Base-by-base conservation (phyloP, 1,140 invertebrate species). In the Bombus confusus region DNA sequence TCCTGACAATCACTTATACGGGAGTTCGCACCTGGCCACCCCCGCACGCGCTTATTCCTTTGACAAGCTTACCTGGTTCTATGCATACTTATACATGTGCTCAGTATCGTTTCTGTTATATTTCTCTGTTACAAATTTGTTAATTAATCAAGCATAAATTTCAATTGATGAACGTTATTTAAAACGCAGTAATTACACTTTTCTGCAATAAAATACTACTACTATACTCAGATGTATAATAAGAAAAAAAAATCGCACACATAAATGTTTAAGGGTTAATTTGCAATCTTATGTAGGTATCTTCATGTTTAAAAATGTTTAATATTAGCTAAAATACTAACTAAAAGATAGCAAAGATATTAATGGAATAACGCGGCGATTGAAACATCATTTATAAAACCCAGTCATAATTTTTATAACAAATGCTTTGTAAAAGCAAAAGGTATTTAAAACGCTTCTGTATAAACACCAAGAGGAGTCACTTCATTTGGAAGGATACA, bases 21-120 rank as follows among this genome's bases (percentile, higher is more conserved):
- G 85, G 88, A 88, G 90, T 87, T 82, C 34, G 57, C 91, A 91
- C 88, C 91, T 92, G 91, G 91, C 86, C 90, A 91, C 91, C 87
- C 87, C 87, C 88, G 87, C 85, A 91, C 86, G 81, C 85, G 90
- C 80, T 83, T 83, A 90, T 83, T 85, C 91, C 76, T 91, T 91
- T 84, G 82, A 75, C 81, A 83, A 91, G 83, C 78, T 87, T 87
- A 87, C 83, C 90, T 76, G 75, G 34, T 64, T 86, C 75, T 86
- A 57, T 79, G 75, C 88, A 80, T 89, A 87, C 83, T 86, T 80
- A 59, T 68, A 87, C 75, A 81, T 71, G 59, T 86, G 83, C 47
- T 52, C 64, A 69, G 34, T 81, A 52, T 57, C 41, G 31, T 69
- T 66, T 68, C 62, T 31, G n/a, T 66, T 10, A 18, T 31, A n/a